Percentiles rank a stretch among this genome's conserved stretches.
These are phyloP conservation scores for Ceratoteleas bidentatus DNA, from an alignment of 1,140 invertebrate species.

Conservation along the genomic window DNA sequence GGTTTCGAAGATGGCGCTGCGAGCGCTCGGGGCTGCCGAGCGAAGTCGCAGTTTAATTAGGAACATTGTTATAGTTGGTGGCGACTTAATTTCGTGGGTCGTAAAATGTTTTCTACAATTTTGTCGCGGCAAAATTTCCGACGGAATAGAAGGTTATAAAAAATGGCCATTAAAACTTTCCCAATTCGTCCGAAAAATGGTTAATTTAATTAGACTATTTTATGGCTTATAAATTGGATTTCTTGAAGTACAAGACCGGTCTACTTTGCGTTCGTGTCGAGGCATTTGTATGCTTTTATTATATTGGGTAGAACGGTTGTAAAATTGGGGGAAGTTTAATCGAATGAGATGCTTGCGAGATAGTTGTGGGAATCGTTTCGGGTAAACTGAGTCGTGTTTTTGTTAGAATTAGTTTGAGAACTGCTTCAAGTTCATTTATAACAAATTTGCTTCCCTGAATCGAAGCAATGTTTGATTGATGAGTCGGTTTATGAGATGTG, in stretches of 20 bases:
- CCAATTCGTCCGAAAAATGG: slow-evolving; percentile 41
- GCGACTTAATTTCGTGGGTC: slow-evolving; percentile 12
- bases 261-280: slow-evolving; percentile 19
- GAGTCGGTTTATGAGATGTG: neutral
- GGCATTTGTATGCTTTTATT: slow-evolving; percentile 23
- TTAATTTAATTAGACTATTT: slow-evolving; percentile 57
- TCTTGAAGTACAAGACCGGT: slow-evolving; percentile 5
- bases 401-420: neutral
- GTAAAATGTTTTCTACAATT: slow-evolving; percentile 48
- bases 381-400: neutral
- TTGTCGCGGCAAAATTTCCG: slow-evolving; percentile 15
- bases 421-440: no score
- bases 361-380: slow-evolving; percentile 24
- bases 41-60: slow-evolving; percentile 6
- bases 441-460: neutral
- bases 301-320: slow-evolving; percentile 31
- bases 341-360: slow-evolving; percentile 28
- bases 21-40: slow-evolving; percentile 1
- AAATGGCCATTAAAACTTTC: slow-evolving; percentile 52
- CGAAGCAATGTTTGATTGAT: neutral
- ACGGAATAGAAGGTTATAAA: slow-evolving; percentile 44
- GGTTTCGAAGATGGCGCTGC: neutral
- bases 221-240: slow-evolving; percentile 51
- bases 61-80: slow-evolving; percentile 7
- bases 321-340: slow-evolving; percentile 30